Evolutionary conservation across 2,888 invertebrate genomes (phyloP).

Genomic region (Phaedon cochleariae): DNA sequence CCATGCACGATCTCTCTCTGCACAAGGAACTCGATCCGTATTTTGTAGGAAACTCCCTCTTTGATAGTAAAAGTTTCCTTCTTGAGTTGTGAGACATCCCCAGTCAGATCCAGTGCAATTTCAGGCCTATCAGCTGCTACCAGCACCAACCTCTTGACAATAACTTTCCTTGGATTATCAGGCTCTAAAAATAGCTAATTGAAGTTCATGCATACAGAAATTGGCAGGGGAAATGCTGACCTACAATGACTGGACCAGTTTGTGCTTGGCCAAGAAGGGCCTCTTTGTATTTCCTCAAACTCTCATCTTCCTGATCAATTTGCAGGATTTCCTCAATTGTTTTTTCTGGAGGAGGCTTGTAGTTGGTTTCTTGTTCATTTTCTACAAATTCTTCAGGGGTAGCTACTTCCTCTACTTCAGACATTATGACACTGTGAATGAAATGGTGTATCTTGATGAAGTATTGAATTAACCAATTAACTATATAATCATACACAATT

Average conservation of each 20-base stretch:
- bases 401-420: slow-evolving; percentile 65
- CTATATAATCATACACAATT: too few species aligned
- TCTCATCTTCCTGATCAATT: slow-evolving; percentile 94
- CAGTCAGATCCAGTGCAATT: slow-evolving; percentile 87
- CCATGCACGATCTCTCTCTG: slow-evolving; percentile 99
- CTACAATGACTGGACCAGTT: slow-evolving; percentile 80
- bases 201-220: too few species aligned
- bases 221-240: slow-evolving; percentile 68
- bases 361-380: slow-evolving; percentile 76
- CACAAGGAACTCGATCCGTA: slow-evolving; percentile 96
- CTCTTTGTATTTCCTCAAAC: slow-evolving; percentile 93
- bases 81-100: slow-evolving; percentile 83
- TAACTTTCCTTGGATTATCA: slow-evolving; percentile 85
- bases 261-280: slow-evolving; percentile 88
- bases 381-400: slow-evolving; percentile 66
- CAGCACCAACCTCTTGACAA: slow-evolving; percentile 90
- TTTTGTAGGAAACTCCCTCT: slow-evolving; percentile 93
- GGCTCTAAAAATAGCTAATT: slow-evolving; percentile 84
- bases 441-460: too few species aligned
- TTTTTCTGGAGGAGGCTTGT: slow-evolving; percentile 96
- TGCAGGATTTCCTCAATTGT: slow-evolving; percentile 91
- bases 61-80: slow-evolving; percentile 92
- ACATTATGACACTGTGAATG: too few species aligned
- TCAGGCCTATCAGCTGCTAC: slow-evolving; percentile 87
- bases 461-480: too few species aligned